Conservation (phyloP, 2,888 invertebrate genomes). For the Andrena marginata region DNA sequence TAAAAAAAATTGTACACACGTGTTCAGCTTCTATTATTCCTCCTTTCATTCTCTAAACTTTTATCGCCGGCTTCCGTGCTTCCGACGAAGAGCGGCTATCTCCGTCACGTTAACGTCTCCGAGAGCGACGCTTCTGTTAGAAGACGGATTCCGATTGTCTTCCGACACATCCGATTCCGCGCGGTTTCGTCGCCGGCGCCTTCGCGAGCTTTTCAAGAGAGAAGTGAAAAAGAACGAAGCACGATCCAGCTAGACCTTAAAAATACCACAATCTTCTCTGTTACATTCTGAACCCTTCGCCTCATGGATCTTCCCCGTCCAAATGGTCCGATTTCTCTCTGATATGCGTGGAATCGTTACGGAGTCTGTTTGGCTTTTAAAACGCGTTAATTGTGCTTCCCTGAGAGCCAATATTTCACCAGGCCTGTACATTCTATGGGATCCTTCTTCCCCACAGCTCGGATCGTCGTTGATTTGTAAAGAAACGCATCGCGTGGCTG, state of each 20-base stretch:
- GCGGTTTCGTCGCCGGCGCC: background rate
- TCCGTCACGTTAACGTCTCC: no score
- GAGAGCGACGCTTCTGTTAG: no score
- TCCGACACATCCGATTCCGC: no score
- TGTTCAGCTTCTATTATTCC: background rate
- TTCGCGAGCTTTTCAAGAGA: background rate
- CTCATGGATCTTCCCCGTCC: background rate
- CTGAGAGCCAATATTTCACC: slow-evolving; percentile 54
- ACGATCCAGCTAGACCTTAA: background rate
- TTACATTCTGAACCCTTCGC: background rate
- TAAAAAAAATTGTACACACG: background rate
- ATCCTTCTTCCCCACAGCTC: no score
- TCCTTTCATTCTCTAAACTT: background rate
- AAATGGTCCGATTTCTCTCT: background rate
- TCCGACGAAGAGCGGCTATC: no score
- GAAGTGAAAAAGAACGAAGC: slow-evolving; percentile 2
- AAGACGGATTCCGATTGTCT: no score
- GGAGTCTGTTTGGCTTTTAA: slow-evolving; percentile 33
- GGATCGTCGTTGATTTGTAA: background rate
- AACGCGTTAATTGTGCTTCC: slow-evolving; percentile 57
- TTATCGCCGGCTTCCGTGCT: background rate
- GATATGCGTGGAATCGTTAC: slow-evolving; percentile 36
- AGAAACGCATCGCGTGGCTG: background rate
- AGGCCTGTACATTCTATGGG: background rate
- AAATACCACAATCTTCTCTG: background rate